These are phyloP conservation scores for Cyrtodaria siliqua DNA, from an alignment of 2,888 invertebrate species.

Conservation along the genomic window DNA sequence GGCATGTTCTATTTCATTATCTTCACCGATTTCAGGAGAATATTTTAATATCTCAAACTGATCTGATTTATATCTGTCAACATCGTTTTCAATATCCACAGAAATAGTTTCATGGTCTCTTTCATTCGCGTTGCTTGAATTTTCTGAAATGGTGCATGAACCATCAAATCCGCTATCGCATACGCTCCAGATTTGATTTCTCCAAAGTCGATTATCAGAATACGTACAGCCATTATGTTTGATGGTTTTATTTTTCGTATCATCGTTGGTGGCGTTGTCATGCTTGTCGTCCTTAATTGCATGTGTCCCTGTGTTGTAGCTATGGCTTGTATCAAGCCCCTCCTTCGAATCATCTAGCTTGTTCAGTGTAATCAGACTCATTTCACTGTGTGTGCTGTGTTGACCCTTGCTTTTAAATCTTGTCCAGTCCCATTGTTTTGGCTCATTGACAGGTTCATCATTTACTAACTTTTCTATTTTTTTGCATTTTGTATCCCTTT, in stretches of 20 bases:
- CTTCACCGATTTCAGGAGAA: too few relatives aligned
- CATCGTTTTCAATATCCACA: not conserved
- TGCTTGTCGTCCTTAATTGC: not conserved
- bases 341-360: not conserved
- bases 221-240: not conserved
- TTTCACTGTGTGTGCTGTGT: not conserved
- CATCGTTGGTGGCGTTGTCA: not conserved
- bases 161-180: constrained; percentile 47
- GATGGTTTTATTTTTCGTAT: not conserved
- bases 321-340: not conserved
- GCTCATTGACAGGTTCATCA: not conserved
- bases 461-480: not conserved
- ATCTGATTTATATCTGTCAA: too few relatives aligned
- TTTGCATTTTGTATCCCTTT: not conserved
- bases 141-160: constrained; percentile 16
- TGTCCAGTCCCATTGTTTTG: not conserved
- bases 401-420: not conserved
- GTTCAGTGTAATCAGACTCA: not conserved
- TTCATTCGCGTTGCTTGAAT: constrained; percentile 14
- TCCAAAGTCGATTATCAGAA: constrained; percentile 17
- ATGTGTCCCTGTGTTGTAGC: not conserved
- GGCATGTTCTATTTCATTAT: too few relatives aligned
- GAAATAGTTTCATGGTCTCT: not conserved
- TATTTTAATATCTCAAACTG: too few relatives aligned
- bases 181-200: constrained; percentile 22